phyloP scores from a whole-genome alignment of 2,113 vertebrate genomes.

The Fulmarus glacialis region DNA sequence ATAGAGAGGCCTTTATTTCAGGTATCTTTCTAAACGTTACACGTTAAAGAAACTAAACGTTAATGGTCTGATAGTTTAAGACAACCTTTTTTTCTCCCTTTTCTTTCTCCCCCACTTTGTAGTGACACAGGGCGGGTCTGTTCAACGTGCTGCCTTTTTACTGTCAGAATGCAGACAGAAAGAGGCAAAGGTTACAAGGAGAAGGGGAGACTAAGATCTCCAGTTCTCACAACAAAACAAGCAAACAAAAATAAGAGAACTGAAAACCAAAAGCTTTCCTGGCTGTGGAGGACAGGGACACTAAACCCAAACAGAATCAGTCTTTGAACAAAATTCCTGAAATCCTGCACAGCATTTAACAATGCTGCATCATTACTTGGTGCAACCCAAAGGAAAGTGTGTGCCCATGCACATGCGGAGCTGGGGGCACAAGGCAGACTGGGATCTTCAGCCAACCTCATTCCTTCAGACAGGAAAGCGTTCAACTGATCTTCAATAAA shows the following conservation, averaged over 20 bases:
- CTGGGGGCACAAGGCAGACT: neutral
- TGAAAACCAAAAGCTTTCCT: neutral
- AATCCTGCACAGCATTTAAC: neutral
- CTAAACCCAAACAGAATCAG: neutral
- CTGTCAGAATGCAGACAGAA: neutral
- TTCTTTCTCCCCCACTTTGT: neutral
- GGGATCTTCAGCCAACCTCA: neutral
- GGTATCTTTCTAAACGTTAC: neutral
- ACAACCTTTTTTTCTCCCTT: neutral
- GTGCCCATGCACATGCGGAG: accelerated
- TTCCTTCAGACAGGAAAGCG: neutral
- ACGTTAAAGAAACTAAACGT: neutral
- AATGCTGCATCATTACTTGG: too few relatives aligned
- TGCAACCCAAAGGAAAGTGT: neutral
- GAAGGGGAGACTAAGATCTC: neutral
- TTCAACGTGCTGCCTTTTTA: neutral
- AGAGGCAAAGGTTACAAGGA: neutral
- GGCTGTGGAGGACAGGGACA: neutral
- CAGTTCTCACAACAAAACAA: neutral
- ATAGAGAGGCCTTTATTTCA: neutral
- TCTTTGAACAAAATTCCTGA: neutral
- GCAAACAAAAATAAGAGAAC: neutral
- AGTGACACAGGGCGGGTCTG: neutral
- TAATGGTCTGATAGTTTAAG: neutral
- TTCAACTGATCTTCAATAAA: constrained; percentile 12